Evolutionary conservation across 2,888 invertebrate species (phyloP).

Genomic region (Onchidella celtica): DNA sequence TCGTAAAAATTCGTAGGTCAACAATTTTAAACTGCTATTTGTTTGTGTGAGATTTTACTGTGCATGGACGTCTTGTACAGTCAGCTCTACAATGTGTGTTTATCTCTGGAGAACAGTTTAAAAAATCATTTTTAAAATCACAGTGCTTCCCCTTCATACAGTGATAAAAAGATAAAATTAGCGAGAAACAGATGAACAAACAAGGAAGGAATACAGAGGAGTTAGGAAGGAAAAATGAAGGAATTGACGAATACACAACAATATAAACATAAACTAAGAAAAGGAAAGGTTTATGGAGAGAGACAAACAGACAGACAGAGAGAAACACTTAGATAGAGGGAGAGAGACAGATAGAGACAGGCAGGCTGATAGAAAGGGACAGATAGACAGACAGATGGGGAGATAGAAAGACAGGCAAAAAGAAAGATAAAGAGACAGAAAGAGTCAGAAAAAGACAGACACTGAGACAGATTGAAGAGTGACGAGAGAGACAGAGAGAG

Average conservation of each 20-base stretch:
- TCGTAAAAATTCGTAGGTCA: too few relatives aligned
- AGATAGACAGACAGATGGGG: neutral
- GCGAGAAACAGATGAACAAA: constrained; percentile 10
- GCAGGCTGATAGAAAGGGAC: too few relatives aligned
- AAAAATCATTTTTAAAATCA: too few relatives aligned
- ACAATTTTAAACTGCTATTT: too few relatives aligned
- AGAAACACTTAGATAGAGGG: neutral
- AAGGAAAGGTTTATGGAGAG: constrained; percentile 2
- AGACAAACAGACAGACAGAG: constrained; percentile 8
- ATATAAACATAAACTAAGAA: constrained; percentile 2
- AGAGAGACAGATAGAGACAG: neutral
- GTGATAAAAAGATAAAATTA: too few relatives aligned
- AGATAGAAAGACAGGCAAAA: neutral
- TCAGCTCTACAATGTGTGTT: too few relatives aligned
- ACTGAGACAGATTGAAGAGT: constrained; percentile 14
- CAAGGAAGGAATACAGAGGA: neutral
- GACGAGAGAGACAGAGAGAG: constrained; percentile 40
- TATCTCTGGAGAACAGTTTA: too few relatives aligned
- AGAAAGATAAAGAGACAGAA: neutral
- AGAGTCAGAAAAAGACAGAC: neutral
- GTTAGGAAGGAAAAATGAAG: neutral
- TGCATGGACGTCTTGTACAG: too few relatives aligned
- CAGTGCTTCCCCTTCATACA: too few relatives aligned
- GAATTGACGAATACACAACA: neutral
- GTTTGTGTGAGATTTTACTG: too few relatives aligned